Base-by-base conservation (phyloP, 2,888 invertebrate genomes). In the Pollenia labialis region DNA sequence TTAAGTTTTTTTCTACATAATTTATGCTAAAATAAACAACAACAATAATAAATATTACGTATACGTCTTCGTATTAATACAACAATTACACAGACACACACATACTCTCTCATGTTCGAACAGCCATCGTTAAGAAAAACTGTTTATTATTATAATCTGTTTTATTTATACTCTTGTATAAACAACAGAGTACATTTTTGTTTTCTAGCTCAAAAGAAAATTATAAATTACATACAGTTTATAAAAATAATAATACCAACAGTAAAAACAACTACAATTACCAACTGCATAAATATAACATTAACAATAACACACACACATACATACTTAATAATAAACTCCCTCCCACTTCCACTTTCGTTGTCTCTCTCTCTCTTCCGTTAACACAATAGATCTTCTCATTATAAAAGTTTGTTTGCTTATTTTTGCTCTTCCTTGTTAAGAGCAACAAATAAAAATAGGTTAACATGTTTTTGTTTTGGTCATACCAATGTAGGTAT, bases 381-480 rank as follows among this genome's bases (percentile, higher is more conserved):
- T 11, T 23, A 23, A 56, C 23, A 64, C 75, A 54, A 76, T 76
- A 64, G 52, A 44, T 71, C 12, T 46, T 71, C 32, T 32, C 32
- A 32, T 32, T 32, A 50, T 69, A 32, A 50, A 69, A 69, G 69
- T 54, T 71, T n/a, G 18, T 23, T 23, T 23, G 18, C 23, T 56
- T 12, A n/a, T 16, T 46, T 40, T 23, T 44, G 44, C 44, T 42
- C 81, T 18, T 81, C 8, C 50, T 72, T 62, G 40, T 58, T 68
- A 50, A 81, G 74, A 81, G 68, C 8, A 52, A 50, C n/a, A 60
- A 58, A 66, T 40, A 72, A 52, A 72, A 80, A 80, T 62, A 71
- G 62, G n/a, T 52, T 60, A 58, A 48, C 69, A 60, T n/a, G 42
- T 46, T 54, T 10, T 23, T 52, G 42, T 23, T n/a, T 52, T 54